Percentiles rank a stretch among this genome's conserved stretches.
Evolutionary conservation across 2,888 invertebrate species (phyloP).

Genomic region (Netelia inedita): DNA sequence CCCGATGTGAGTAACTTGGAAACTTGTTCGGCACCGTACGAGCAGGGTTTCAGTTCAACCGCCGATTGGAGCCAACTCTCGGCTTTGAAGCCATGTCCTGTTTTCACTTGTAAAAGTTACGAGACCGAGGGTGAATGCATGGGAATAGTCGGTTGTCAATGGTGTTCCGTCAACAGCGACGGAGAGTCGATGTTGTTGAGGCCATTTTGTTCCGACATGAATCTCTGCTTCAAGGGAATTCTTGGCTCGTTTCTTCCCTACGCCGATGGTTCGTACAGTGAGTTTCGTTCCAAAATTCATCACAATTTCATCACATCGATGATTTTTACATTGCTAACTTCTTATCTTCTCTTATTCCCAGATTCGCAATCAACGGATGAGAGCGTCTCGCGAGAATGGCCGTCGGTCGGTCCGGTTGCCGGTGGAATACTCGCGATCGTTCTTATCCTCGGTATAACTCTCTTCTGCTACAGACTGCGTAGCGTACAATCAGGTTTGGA

Average conservation of each 20-base stretch:
- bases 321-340: not conserved
- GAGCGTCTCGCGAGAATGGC: constrained; percentile 80
- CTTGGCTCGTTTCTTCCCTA: constrained; percentile 94
- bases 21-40: constrained; percentile 79
- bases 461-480: constrained; percentile 92
- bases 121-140: constrained; percentile 89
- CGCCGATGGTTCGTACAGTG: constrained; percentile 89
- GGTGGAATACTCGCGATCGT: constrained; percentile 94
- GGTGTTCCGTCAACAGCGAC: constrained; percentile 94
- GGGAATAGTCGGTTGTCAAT: constrained; percentile 94
- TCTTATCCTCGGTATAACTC: constrained; percentile 92
- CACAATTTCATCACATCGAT: not conserved
- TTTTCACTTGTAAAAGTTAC: constrained; percentile 90
- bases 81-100: constrained; percentile 89
- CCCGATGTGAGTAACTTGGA: constrained; percentile 74
- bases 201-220: constrained; percentile 93
- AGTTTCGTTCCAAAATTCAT: constrained; percentile 61
- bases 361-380: constrained; percentile 83
- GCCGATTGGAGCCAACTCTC: constrained; percentile 83
- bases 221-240: constrained; percentile 94
- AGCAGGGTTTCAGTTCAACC: constrained; percentile 79
- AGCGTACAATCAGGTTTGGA: constrained; percentile 86
- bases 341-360: constrained; percentile 57
- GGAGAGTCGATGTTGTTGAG: constrained; percentile 89
- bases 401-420: constrained; percentile 94